Percentiles rank a stretch among this genome's conserved stretches.
Evolutionary conservation across 2,113 vertebrate species (phyloP).

Genomic region (Burhinus bistriatus): DNA sequence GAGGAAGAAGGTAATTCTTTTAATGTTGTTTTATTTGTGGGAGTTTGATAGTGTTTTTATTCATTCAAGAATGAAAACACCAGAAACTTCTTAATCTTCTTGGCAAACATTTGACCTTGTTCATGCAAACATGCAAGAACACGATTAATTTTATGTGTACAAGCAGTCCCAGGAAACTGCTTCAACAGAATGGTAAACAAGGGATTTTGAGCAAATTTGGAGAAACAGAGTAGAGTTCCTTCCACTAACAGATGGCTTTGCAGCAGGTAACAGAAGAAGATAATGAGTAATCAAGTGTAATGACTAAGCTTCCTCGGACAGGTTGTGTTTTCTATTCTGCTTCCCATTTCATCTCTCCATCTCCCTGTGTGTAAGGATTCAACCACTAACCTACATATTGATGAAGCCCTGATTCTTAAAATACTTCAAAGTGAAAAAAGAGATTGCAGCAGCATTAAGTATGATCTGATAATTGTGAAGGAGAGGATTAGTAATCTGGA

Average conservation of each 20-base stretch:
- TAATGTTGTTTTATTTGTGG: neutral
- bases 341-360: neutral
- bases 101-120: neutral
- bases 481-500: neutral
- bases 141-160: neutral
- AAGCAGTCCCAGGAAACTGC: neutral
- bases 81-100: neutral
- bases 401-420: neutral
- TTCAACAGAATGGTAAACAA: slow-evolving; percentile 9
- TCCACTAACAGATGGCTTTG: slow-evolving; percentile 52
- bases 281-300: slow-evolving; percentile 57
- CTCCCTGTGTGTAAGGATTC: neutral
- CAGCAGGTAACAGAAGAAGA: slow-evolving; percentile 61
- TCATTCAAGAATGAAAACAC: neutral
- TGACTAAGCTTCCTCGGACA: slow-evolving; percentile 58
- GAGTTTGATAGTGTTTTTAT: neutral
- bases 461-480: neutral
- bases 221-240: neutral
- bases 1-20: neutral
- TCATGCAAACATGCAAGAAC: neutral
- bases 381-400: neutral
- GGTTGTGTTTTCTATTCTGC: slow-evolving; percentile 11
- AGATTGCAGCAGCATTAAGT: neutral
- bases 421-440: neutral
- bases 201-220: slow-evolving; percentile 19